Conservation (phyloP, 35 echinoderm and acorn worm genomes). For the Hemicentrotus pulcherrimus region DNA sequence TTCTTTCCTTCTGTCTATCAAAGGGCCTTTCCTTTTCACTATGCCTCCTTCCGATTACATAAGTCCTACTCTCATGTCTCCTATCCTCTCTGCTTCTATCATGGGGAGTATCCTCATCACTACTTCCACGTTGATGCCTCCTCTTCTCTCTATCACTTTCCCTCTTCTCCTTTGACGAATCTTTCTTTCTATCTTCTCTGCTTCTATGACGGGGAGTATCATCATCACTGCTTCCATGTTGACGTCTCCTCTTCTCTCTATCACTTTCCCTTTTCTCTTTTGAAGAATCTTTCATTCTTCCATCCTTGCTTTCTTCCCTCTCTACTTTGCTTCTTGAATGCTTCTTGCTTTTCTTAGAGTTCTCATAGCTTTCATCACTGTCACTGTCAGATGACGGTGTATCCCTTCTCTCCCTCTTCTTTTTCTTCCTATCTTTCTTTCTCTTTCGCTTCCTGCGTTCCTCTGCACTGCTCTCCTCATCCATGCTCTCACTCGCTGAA, state of each 20-base stretch:
- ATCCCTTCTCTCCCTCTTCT: not conserved
- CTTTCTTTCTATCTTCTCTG: not conserved
- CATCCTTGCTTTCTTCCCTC: not conserved
- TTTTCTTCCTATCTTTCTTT: not conserved
- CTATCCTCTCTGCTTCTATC: not conserved
- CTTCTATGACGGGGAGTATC: not conserved
- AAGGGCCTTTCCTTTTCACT: not conserved
- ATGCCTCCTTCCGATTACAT: not conserved
- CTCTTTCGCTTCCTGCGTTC: not conserved
- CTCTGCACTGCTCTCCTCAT: not conserved
- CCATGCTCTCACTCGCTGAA: not conserved
- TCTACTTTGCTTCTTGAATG: no score
- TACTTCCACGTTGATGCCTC: not conserved
- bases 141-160: not conserved
- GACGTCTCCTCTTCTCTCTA: not conserved
- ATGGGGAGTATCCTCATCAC: not conserved
- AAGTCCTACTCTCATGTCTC: not conserved
- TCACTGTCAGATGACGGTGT: no score
- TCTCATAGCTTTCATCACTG: not conserved
- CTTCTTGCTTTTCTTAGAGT: not conserved
- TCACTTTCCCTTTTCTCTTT: not conserved
- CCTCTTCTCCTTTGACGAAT: not conserved
- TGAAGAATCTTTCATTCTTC: not conserved
- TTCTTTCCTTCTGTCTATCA: conserved; percentile 18
- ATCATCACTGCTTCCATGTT: not conserved